Evolutionary conservation across 2,888 invertebrate species (phyloP), one percentile per base, ranked within the genome.

Genomic region (Leptothorax acervorum): DNA sequence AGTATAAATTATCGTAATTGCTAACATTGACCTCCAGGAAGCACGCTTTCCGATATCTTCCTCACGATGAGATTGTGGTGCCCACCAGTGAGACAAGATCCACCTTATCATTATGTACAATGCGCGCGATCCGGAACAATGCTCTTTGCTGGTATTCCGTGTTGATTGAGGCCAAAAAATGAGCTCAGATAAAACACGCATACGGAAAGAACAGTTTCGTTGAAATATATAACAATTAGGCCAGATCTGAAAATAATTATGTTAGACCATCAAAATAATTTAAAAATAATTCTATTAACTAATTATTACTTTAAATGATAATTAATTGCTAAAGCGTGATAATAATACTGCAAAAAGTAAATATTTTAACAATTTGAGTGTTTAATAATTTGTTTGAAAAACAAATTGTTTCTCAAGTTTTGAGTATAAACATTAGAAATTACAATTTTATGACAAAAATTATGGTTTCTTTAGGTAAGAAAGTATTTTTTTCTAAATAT

Each of bases 1-100:
- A 8, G 42, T 45, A 79, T 48, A 12, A 60, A 60, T 79, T 79
- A 60, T 45, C 15, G 6, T 60, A 71, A 60, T 48, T 60, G 11
- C 45, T 55, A 66, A 39, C 39, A 65, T 55, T 79, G 6, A 45
- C 6, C 1, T 42, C 11, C n/a, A 5, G 23, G 9, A 55, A 68
- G 3, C 31, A 51, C 5, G 31, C 28, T 42, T 68, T 78, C 42
- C 0, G 65, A 51, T 45, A 65, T 63, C 51, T 48, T 51, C 1
- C 18, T 62, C 28, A 53, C 4, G n/a, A 60, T 45, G 23, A 48
- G n/a, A 65, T 65, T 39, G 1, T 42, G 45, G 15, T 4, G 45
- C 3, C 28, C 23, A 66, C n/a, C 28, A 66, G 4, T 4, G 18
- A 48, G 12, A 31, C 31, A 70, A 68, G 1, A 48, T 48, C 15